Base-by-base conservation (phyloP, 2,113 vertebrate genomes). In the Ochotona princeps region DNA sequence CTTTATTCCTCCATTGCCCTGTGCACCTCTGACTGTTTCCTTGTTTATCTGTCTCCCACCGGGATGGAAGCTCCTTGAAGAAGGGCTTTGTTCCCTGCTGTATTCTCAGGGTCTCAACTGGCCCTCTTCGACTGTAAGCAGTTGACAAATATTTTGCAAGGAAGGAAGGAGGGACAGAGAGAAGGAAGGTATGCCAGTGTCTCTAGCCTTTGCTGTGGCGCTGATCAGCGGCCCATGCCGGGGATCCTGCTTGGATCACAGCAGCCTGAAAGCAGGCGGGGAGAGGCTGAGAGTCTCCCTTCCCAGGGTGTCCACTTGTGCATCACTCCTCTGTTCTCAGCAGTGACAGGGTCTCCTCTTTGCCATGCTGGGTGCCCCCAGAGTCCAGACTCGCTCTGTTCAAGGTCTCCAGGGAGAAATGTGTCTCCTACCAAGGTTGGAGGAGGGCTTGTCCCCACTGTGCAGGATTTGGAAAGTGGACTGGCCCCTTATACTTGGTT, bases 381-480 rank as follows among this genome's bases (percentile, higher is more conserved):
- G 35, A 35, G 54, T 51, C 44, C 21, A 73, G 54, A 51, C 65
- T 6, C 9, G 17, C 44, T 90, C 32, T 83, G 47, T n/a, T 74
- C 66, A 32, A 3, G 32, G 13, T 4, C 65, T 82, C 81, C 44
- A 74, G 44, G 51, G 35, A 18, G 83, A 73, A 57, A 61, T 72
- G 11, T 51, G 1, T 44, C 66, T n/a, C 30, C 69, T 78, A 67
- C 18, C 10, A n/a, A n/a, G 61, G 60, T 12, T 57, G 14, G 18
- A 14, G 38, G 26, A 14, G 57, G 9, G 2, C 30, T 57, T 4
- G 0, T n/a, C 57, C 30, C 54, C 13, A 0, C 13, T 23, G 23
- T 32, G 6, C 9, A 17, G 47, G 61, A 57, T 21, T 2, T 66
- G 25, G 51, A 4, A 47, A 28, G 0, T 21, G 21, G 3, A 2